Conservation (phyloP, 2,888 invertebrate genomes). For the Metacarcinus magister region DNA sequence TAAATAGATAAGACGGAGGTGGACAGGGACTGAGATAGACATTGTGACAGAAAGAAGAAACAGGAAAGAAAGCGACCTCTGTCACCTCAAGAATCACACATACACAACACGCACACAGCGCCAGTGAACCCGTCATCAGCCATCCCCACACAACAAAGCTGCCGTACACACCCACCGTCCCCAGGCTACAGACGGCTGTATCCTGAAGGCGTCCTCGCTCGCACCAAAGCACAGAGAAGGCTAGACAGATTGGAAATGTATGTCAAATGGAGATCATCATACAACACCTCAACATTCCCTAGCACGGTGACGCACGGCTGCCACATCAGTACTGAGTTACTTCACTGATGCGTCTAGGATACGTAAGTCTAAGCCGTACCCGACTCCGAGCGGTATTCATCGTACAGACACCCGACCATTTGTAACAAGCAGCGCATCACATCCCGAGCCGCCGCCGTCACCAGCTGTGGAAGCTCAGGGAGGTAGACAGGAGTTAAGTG, state of each 20-base stretch:
- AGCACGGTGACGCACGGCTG: background rate
- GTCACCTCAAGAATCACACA: background rate
- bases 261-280: background rate
- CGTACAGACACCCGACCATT: background rate
- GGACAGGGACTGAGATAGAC: background rate
- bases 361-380: background rate
- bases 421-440: background rate
- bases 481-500: constrained; percentile 1
- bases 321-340: background rate
- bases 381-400: background rate
- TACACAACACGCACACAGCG: background rate
- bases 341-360: background rate
- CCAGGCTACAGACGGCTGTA: background rate
- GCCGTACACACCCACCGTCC: background rate
- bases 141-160: background rate
- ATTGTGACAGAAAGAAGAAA: background rate
- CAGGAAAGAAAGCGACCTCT: background rate
- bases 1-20: background rate
- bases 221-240: background rate
- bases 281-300: background rate
- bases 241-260: background rate
- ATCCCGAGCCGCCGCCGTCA: background rate
- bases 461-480: background rate
- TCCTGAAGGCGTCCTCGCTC: background rate
- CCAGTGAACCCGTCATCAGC: background rate